Base-by-base conservation (phyloP, 2,888 invertebrate genomes). In the Lymantria monacha region DNA sequence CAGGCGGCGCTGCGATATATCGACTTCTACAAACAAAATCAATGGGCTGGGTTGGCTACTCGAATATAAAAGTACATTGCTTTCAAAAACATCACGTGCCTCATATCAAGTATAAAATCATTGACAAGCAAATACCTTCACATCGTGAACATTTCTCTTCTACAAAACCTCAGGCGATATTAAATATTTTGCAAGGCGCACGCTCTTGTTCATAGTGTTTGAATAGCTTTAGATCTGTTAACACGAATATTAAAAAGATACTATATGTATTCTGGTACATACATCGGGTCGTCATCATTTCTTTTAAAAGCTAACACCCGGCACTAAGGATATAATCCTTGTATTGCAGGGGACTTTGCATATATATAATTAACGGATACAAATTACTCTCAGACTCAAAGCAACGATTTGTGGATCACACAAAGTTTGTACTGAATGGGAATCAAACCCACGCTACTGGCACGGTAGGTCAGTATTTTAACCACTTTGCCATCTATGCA, bases 101-200 rank as follows among this genome's bases (percentile, higher is more conserved):
- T 38, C 1, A 38, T 12, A 38, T n/a, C 22, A n/a, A 38, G n/a
- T 12, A 14, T 10, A 3, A n/a, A n/a, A 41, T 13, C 2, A 48
- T 48, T 43, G 37, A 30, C 13, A 30, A 30, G 30, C 30, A 46
- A 51, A 46, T 46, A 46, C 38, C 43, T 43, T 38, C 22, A 31
- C 38, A 37, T 30, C 15, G 30, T 3, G 46, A 43, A 66, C 44
- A 51, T 47, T 65, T 55, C 42, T 48, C 44, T 47, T 45, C 49
- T 45, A 59, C 51, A 68, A 69, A 70, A 71, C 70, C 64, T 46
- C 61, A 41, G 63, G 61, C 51, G 60, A 69, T 73, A 72, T 74
- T 73, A 71, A 72, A 74, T 75, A 72, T 73, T 73, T 71, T 51
- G 54, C 63, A 71, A 69, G 51, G 60, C 60, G 56, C 43, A 52